A percentile compares a stretch with the other conserved stretches of the same genome.
Evolutionary conservation across 2,113 vertebrate species (phyloP).

Genomic region (Sapayoa aenigma): DNA sequence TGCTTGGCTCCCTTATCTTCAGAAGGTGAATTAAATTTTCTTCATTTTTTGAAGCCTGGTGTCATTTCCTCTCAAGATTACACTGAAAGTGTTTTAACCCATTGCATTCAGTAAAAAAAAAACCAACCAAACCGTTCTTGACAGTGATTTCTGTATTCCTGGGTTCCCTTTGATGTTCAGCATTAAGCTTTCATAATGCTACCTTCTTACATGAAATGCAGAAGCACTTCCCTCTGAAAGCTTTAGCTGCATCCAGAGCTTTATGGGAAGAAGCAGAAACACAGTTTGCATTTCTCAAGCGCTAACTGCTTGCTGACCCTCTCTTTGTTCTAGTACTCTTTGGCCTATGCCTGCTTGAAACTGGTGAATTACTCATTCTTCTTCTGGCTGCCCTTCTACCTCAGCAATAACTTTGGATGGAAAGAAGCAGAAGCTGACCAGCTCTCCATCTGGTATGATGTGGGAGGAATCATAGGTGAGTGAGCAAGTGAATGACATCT

Average conservation of each 20-base stretch:
- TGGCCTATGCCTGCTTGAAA: constrained; percentile 94
- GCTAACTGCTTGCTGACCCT: background rate
- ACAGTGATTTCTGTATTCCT: constrained; percentile 17
- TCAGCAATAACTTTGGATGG: constrained; percentile 92
- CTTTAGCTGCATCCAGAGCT: background rate
- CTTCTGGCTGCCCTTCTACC: constrained; percentile 97
- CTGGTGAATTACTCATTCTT: constrained; percentile 98
- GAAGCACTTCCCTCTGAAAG: background rate
- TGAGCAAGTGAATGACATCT: background rate
- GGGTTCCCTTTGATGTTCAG: constrained; percentile 58
- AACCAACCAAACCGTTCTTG: constrained; percentile 20
- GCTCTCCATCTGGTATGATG: constrained; percentile 95
- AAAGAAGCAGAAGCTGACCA: constrained; percentile 92
- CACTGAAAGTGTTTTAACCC: constrained; percentile 17
- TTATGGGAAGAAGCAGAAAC: background rate
- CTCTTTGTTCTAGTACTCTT: constrained; percentile 82
- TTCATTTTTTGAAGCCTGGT: background rate
- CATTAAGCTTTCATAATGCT: constrained; percentile 57
- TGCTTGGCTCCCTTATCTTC: background rate
- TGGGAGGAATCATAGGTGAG: constrained; percentile 93
- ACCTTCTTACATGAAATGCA: background rate
- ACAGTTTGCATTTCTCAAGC: background rate
- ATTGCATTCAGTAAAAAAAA: background rate
- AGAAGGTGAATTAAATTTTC: background rate
- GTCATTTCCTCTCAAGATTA: background rate